Percentiles rank a stretch among this genome's conserved stretches.
These are phyloP conservation scores for Rhinatrema bivittatum DNA, from an alignment of 2,797 vertebrate genomes.

Conservation along the genomic window DNA sequence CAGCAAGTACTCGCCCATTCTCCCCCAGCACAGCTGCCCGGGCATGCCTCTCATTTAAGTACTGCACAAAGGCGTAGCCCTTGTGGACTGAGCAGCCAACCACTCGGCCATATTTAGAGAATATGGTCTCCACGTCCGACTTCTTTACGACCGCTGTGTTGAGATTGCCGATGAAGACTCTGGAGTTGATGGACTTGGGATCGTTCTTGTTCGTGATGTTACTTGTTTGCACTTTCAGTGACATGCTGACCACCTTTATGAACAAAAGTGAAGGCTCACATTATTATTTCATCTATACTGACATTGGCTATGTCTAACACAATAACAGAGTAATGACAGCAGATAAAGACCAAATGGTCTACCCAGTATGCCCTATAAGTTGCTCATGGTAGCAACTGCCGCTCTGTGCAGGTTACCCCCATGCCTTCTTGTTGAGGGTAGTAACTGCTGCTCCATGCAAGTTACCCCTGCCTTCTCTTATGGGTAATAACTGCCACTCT, in stretches of 20 bases:
- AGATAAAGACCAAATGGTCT: no score
- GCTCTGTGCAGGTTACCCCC: no score
- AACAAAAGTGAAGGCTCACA: conserved; percentile 6
- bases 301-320: no score
- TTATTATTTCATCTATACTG: no score
- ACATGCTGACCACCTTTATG: conserved; percentile 63
- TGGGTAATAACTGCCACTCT: no score
- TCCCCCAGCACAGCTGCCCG: conserved; percentile 81
- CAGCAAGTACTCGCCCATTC: conserved; percentile 79
- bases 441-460: no score
- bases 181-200: conserved; percentile 88
- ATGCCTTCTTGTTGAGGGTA: no score
- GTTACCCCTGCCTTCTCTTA: no score
- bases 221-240: conserved; percentile 85
- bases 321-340: no score
- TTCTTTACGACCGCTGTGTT: conserved; percentile 91
- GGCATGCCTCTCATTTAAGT: conserved; percentile 80
- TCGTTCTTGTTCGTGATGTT: conserved; percentile 97
- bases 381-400: no score
- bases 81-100: conserved; percentile 90
- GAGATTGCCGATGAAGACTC: conserved; percentile 91
- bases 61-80: conserved; percentile 89
- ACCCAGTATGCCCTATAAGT: no score
- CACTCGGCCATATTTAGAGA: conserved; percentile 84
- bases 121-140: conserved; percentile 84